Evolutionary conservation across 1,140 invertebrate species (phyloP), one percentile per base, ranked within the genome.

Genomic region (Leptinotarsa lineolata): DNA sequence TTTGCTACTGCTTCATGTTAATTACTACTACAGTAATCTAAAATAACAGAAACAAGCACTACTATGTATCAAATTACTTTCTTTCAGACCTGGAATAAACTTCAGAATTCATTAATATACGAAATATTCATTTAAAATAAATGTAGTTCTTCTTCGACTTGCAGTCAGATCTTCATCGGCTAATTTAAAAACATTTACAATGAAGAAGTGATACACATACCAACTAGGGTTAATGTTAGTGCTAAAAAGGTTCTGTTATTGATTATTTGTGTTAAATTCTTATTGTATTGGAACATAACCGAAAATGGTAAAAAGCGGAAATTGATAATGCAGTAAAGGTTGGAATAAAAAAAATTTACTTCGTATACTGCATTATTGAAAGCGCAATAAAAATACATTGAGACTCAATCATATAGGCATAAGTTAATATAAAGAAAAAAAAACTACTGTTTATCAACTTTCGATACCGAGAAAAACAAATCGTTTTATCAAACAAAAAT

Each of bases 21-120:
- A 59, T 39, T 16, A 72, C 46, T 66, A 48, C 59, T 45, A 58
- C 20, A 65, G 48, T 58, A 39, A 30, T 22, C 61, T 13, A 74
- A 39, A 22, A 54, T 68, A 54, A 74, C 24, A 69, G 16, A 18
- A 54, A 69, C 20, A 46, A 39, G 68, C 68, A 58, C 48, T 58
- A 69, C 48, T 54, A 18, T 54, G 15, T 16, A 54, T 15, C 4
- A 61, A 63, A 22, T 39, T 45, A 63, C 22, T 70, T 69, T 63
- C 72, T 74, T 66, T 74, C 75, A 76, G 75, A 76, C 75, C 75
- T 76, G 75, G 44, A 76, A 76, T 75, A 76, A 72, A 76, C 59
- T 70, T 69, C n/a, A 70, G 59, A 72, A 70, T 64, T 45, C 70
- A 64, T 72, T 65, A 63, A 63, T 63, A 63, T 39, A 39, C 30